Base-by-base conservation (phyloP, 2,888 invertebrate species). In the Argyra leucocephala region DNA sequence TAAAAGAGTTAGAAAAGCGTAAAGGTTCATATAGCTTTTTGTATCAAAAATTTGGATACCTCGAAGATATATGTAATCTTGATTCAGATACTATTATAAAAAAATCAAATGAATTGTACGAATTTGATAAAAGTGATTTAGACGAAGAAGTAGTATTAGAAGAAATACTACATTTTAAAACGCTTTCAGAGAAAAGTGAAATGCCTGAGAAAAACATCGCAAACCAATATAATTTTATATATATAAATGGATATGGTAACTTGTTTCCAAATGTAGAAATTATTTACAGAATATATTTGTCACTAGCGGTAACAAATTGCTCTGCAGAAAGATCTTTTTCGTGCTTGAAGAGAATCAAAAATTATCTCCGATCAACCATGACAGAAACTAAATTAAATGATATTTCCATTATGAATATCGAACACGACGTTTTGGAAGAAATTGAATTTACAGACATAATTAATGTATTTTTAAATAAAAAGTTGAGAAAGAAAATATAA, bases 101-200 rank as follows among this genome's bases (percentile, higher is more conserved):
- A 31, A 26, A 26, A 26, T 6, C 26, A 26, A 26, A 26, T 6
- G 58, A 58, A 21, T 4, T 58, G 22, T 58, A 58, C 58, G 22
- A 58, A 58, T 58, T 58, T 58, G 22, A 58, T 58, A 10, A 58
- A 58, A 58, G 22, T 22, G 22, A 58, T 58, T 12, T 58, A 58
- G 58, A 9, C 57, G 3, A 12, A 7, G 57, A 57, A 12, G 57
- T 7, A 57, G 57, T 57, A 57, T 7, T 57, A 4, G n/a, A 57
- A 57, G 4, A 57, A 57, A 57, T 57, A 18, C n/a, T 57, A 18
- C 21, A 57, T 57, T 57, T 57, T 57, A 12, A 57, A 57, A 15
- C 6, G 57, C 57, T 57, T 57, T 57, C 18, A 57, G 18, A 57
- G n/a, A 57, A 57, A 57, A 57, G 57, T 57, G 15, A n/a, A n/a